Base-by-base conservation (phyloP, 1,140 invertebrate species). In the Diachasmimorpha longicaudata region DNA sequence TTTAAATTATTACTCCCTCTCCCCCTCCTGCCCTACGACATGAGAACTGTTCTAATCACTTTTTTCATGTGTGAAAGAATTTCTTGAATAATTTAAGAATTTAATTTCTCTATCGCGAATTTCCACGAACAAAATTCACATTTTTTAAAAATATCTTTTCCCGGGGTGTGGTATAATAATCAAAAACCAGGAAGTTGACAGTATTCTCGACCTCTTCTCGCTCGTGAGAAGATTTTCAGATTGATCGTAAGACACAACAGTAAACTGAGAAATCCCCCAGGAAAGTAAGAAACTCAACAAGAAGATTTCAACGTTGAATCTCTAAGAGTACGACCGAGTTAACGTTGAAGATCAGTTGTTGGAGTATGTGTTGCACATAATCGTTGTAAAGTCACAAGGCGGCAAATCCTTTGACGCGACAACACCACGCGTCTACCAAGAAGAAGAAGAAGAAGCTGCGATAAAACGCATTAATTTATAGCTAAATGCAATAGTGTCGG, bases 381-480 rank as follows among this genome's bases (percentile, higher is more conserved):
- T 63, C 23, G 31, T 6, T 31, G 31, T n/a, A n/a, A n/a, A 31
- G 31, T 31, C 31, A 23, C 58, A 58, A 23, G 44, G 84, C 84
- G 85, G 84, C 79, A 23, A 37, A 75, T 77, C 78, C 81, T 86
- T 85, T 84, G 85, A 86, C 81, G 78, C 58, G 71, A 69, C 75
- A 78, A 66, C 68, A 67, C 36, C 72, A 70, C 77, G 79, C 74
- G 70, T 81, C 78, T 52, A 78, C 77, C 75, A 76, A 81, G 31
- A 48, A 44, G 44, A 74, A 44, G 44, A 74, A 23, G 81, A 82
- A 84, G 81, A 84, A 84, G 80, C 79, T 78, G 81, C 82, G 82
- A 85, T 86, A 86, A 86, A 86, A 82, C 79, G 82, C 83, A 84
- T 84, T 86, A 84, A 85, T 84, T 84, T 84, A 85, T 83, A 79